phyloP scores from a whole-genome alignment of 2,888 invertebrate species.

The Pyrrhosoma nymphula region DNA sequence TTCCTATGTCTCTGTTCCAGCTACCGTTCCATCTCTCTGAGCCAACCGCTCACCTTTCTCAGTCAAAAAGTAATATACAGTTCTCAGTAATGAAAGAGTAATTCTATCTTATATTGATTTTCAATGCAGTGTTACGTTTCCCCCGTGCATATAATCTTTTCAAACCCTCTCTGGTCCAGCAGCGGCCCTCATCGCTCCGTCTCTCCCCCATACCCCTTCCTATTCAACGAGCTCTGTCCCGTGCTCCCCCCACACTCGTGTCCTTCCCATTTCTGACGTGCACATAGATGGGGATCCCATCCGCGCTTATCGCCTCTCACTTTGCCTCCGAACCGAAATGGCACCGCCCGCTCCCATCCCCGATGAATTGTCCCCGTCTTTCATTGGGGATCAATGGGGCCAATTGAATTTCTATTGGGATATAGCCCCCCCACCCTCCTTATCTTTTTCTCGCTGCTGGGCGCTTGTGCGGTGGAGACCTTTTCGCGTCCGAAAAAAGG shows the following conservation, averaged over 20 bases:
- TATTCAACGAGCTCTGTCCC: background rate
- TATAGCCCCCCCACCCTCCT: background rate
- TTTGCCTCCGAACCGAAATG: background rate
- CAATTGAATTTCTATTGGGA: conserved; percentile 64
- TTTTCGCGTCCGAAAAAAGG: background rate
- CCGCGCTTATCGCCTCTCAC: background rate
- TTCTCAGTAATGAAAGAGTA: too few species aligned
- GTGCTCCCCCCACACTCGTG: background rate
- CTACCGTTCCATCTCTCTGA: too few species aligned
- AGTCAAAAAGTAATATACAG: too few species aligned
- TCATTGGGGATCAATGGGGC: conserved; percentile 58
- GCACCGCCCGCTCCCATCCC: background rate
- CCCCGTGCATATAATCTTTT: too few species aligned
- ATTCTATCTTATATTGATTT: too few species aligned
- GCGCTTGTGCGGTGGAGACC: background rate
- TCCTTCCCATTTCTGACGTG: background rate
- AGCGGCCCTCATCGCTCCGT: too few species aligned
- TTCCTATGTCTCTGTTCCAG: too few species aligned
- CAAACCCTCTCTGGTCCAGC: too few species aligned
- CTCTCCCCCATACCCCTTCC: too few species aligned
- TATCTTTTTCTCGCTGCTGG: background rate
- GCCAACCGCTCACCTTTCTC: too few species aligned
- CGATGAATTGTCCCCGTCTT: conserved; percentile 48
- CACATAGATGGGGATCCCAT: background rate
- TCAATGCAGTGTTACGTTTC: too few species aligned